Percentiles rank a stretch among this genome's conserved stretches.
Conservation (phyloP, 2,888 invertebrate genomes). For the Callosobruchus maculatus region DNA sequence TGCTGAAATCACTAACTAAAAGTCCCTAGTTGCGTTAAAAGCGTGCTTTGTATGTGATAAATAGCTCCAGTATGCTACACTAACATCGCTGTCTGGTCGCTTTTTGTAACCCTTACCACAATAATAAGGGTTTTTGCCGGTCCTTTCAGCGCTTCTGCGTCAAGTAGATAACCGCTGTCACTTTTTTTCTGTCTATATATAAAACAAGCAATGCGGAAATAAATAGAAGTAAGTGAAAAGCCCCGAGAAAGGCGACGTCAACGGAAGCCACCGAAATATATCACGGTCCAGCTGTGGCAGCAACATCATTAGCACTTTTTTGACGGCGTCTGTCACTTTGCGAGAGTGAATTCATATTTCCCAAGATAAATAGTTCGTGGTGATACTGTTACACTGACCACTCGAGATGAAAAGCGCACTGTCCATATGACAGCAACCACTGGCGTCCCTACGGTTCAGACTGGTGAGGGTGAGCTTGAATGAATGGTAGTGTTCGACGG, state of each 20-base stretch:
- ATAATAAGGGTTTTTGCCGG: background rate
- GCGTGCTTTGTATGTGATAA: background rate
- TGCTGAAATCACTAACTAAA: background rate
- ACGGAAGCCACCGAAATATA: background rate
- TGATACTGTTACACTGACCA: background rate
- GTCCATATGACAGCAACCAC: no score
- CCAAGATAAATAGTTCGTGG: conserved; percentile 25
- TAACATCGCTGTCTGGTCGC: background rate
- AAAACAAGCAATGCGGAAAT: background rate
- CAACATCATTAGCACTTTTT: background rate
- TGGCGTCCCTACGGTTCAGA: no score
- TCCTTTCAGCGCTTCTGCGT: background rate
- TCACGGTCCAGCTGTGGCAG: background rate
- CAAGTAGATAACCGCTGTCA: background rate
- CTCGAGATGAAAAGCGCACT: background rate
- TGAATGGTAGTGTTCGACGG: no score
- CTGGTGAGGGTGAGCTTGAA: no score
- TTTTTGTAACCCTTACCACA: background rate
- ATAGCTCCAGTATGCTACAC: background rate
- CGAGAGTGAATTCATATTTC: conserved; percentile 17
- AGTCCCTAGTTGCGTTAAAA: background rate
- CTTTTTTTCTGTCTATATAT: background rate
- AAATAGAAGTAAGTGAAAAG: background rate
- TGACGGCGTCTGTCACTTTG: background rate
- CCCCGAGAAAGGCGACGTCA: background rate